Base-by-base conservation (phyloP, 1,140 invertebrate species). In the Sarcophaga peregrina region DNA sequence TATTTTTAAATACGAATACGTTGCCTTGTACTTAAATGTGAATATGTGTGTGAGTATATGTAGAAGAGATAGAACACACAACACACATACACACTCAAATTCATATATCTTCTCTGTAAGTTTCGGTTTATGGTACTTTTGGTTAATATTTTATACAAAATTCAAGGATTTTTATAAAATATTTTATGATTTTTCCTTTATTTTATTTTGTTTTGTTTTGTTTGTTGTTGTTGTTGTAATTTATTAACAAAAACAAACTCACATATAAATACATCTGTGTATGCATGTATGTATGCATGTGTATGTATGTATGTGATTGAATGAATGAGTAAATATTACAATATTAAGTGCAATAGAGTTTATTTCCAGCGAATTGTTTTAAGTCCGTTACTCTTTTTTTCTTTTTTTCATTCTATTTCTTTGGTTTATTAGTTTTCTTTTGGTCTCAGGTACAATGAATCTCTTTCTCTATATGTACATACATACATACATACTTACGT, bases 61-160 rank as follows among this genome's bases (percentile, higher is more conserved):
- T 15, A 68, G n/a, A 20, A 9, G 0, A 9, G 13, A 13, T 15
- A 58, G 11, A 15, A 13, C 52, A 3, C 13, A n/a, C 11, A n/a
- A 0, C 7, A 7, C n/a, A n/a, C 54, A 58, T 7, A 58, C 54
- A 58, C 7, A n/a, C 54, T n/a, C 15, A 15, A n/a, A 15, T 68
- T 68, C 62, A 20, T 68, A 68, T 25, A 68, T 68, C 62, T 68
- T 68, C 4, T 1, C n/a, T 68, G 62, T 68, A 25, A 20, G 62
- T 68, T 68, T 68, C 62, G 62, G 62, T 68, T 68, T 68, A 68
- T 68, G 62, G 62, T 68, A 20, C 17, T 68, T 52, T 68, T 20
- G 62, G 15, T 68, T 68, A 68, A 68, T 68, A 68, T 68, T 20
- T 68, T 68, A 68, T 20, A 68, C 62, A 20, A 68, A 68, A 68